Conservation (phyloP, 2,888 invertebrate species). For the Sipunculus nudus region DNA sequence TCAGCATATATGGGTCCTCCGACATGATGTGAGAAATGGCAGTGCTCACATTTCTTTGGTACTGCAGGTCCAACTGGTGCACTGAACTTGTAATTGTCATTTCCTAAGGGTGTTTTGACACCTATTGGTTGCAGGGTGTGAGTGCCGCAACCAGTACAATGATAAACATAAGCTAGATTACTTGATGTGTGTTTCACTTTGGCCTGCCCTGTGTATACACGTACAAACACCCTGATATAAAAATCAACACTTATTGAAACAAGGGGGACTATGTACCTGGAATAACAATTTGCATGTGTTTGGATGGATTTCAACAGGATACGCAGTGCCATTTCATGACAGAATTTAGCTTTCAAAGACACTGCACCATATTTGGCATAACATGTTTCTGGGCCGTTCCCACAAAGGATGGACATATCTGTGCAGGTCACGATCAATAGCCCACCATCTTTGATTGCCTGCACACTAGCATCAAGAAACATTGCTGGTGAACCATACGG, state of each 20-base stretch:
- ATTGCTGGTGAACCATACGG: slow-evolving; percentile 95
- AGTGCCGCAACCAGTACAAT: slow-evolving; percentile 90
- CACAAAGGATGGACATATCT: slow-evolving; percentile 92
- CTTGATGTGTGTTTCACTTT: slow-evolving; percentile 82
- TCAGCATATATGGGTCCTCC: slow-evolving; percentile 95
- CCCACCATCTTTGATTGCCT: slow-evolving; percentile 72
- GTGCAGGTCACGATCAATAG: slow-evolving; percentile 94
- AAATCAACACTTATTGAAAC: slow-evolving; percentile 94
- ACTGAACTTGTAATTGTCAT: slow-evolving; percentile 72
- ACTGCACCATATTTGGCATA: slow-evolving; percentile 91
- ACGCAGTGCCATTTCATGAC: slow-evolving; percentile 95
- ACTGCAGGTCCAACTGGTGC: slow-evolving; percentile 78
- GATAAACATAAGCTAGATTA: slow-evolving; percentile 87
- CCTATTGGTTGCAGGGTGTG: slow-evolving; percentile 82
- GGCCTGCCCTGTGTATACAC: slow-evolving; percentile 80
- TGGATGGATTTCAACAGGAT: slow-evolving; percentile 92
- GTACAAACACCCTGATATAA: slow-evolving; percentile 93
- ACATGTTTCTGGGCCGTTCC: slow-evolving; percentile 94
- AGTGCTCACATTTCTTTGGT: slow-evolving; percentile 74
- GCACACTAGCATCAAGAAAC: slow-evolving; percentile 74
- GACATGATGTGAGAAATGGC: slow-evolving; percentile 73
- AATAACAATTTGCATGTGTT: slow-evolving; percentile 90
- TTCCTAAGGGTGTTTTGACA: slow-evolving; percentile 49
- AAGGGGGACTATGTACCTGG: slow-evolving; percentile 89
- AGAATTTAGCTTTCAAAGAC: slow-evolving; percentile 79